Evolutionary conservation across 2,113 vertebrate genomes (phyloP).

Genomic region (Lepus timidus): DNA sequence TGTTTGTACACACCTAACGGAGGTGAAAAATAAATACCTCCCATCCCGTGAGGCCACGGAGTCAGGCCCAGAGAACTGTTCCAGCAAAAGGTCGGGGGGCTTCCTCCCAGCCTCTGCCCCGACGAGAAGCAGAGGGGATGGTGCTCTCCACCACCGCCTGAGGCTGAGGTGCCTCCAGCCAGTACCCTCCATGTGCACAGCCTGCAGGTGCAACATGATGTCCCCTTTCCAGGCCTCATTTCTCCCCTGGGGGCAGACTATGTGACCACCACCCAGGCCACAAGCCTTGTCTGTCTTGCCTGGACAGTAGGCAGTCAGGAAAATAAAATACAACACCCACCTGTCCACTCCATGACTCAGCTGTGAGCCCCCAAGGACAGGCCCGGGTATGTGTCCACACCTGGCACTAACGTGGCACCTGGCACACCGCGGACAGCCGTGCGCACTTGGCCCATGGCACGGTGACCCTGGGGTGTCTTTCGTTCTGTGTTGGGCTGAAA

Average conservation of each 20-base stretch:
- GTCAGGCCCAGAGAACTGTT: neutral
- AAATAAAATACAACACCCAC: fast-evolving
- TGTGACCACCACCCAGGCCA: neutral
- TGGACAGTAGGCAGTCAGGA: neutral
- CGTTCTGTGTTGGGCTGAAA: fast-evolving
- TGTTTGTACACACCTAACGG: neutral
- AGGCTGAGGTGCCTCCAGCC: neutral
- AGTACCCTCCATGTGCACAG: fast-evolving
- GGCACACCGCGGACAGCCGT: neutral
- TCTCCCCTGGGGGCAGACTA: no score
- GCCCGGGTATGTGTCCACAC: fast-evolving
- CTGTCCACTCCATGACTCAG: neutral
- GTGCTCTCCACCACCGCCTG: fast-evolving
- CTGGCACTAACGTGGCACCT: no score
- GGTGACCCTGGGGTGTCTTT: fast-evolving
- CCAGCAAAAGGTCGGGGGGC: neutral
- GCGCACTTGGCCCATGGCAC: neutral
- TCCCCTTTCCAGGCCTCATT: neutral
- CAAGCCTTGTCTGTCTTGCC: neutral
- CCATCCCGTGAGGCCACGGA: neutral
- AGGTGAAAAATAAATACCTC: neutral
- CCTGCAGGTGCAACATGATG: neutral
- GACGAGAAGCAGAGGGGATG: fast-evolving
- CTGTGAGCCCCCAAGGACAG: neutral
- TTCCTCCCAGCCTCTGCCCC: fast-evolving